Percentiles rank a stretch among this genome's conserved stretches.
Conservation (phyloP, 2,113 vertebrate species). For the Mus spicilegus region DNA sequence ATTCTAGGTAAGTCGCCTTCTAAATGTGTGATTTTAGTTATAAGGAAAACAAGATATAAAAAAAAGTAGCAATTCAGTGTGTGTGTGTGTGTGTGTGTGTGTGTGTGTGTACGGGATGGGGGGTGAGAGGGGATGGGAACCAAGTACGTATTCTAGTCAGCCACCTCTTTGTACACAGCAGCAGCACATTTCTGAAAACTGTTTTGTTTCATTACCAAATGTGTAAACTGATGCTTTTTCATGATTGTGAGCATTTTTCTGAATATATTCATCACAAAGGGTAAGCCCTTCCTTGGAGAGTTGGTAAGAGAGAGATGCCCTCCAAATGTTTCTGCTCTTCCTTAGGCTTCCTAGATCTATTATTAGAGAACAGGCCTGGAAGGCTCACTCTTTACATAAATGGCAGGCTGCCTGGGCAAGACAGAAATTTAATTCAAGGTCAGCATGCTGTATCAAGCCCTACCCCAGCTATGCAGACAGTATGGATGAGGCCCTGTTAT, state of each 20-base stretch:
- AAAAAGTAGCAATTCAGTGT: neutral
- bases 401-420: conserved; percentile 31
- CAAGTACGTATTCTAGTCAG: neutral
- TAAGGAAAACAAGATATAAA: conserved; percentile 7
- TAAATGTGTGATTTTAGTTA: neutral
- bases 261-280: neutral
- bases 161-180: neutral
- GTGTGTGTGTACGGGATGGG: too few species aligned
- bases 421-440: conserved; percentile 64
- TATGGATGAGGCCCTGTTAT: neutral
- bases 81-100: too few species aligned
- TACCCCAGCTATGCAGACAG: conserved; percentile 7
- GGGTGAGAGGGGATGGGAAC: neutral
- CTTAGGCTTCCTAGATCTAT: conserved; percentile 54
- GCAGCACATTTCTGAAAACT: neutral
- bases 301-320: neutral
- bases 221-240: conserved; percentile 17
- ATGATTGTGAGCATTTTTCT: neutral
- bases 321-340: conserved; percentile 13
- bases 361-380: conserved; percentile 53
- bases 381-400: conserved; percentile 24
- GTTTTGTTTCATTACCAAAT: conserved; percentile 27
- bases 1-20: conserved; percentile 26
- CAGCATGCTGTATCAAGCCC: conserved; percentile 10
- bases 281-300: neutral